Evolutionary conservation across 2,888 invertebrate species (phyloP).

Genomic region (Chymomyza amoena): DNA sequence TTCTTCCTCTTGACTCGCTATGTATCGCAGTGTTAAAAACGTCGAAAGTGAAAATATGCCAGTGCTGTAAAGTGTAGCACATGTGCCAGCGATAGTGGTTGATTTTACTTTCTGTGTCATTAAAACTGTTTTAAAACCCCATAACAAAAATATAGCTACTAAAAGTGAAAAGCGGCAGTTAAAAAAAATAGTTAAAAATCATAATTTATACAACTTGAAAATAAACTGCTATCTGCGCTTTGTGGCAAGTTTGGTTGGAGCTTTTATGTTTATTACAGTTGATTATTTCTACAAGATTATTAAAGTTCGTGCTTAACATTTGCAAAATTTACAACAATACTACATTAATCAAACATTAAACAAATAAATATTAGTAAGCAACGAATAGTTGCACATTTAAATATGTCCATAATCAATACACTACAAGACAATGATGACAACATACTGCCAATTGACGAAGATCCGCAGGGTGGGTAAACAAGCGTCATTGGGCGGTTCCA

Average conservation of each 20-base stretch:
- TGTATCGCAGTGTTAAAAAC: not conserved
- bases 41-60: not conserved
- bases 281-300: not conserved
- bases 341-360: not conserved
- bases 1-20: not conserved
- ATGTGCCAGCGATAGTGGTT: not conserved
- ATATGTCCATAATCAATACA: slow-evolving; percentile 81
- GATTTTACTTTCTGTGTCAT: not conserved
- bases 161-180: not conserved
- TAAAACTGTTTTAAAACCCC: not conserved
- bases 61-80: not conserved
- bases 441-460: slow-evolving; percentile 94
- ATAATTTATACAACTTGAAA: not conserved
- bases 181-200: not conserved
- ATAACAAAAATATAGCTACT: not conserved
- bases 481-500: slow-evolving; percentile 35
- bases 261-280: not conserved
- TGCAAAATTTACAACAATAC: not conserved
- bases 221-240: not conserved
- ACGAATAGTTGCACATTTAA: not conserved
- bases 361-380: not conserved
- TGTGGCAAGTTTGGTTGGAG: not conserved
- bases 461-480: slow-evolving; percentile 86
- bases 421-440: slow-evolving; percentile 86
- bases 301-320: not conserved